Evolutionary conservation across 2,888 invertebrate species (phyloP).

Genomic region (Himalopsyche kuldschensis): DNA sequence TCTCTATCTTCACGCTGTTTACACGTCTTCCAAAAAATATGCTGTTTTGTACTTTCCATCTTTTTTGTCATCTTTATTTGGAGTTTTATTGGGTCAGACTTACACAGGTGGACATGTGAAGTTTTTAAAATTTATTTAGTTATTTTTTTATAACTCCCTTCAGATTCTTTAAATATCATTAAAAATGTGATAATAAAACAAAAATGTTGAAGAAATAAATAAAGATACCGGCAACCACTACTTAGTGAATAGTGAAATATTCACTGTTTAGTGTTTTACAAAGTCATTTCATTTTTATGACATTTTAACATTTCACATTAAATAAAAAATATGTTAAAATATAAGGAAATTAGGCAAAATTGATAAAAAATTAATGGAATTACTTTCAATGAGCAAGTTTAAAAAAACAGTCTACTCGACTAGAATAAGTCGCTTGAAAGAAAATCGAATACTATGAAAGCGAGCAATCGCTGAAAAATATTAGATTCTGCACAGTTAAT

Average conservation of each 20-base stretch:
- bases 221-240: not conserved
- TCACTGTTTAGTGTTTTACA: not conserved
- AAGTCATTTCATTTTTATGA: not conserved
- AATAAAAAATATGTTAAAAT: not conserved
- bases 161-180: not conserved
- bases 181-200: not conserved
- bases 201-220: not conserved
- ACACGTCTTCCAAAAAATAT: too few relatives aligned
- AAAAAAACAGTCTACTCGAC: too few relatives aligned
- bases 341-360: not conserved
- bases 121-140: too few relatives aligned
- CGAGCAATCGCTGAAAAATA: too few relatives aligned
- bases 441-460: too few relatives aligned
- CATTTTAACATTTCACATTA: not conserved
- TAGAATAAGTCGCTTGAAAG: too few relatives aligned
- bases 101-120: too few relatives aligned
- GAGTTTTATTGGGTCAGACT: too few relatives aligned
- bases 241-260: not conserved
- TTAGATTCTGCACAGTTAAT: too few relatives aligned
- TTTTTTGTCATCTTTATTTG: too few relatives aligned
- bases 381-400: not conserved
- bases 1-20: too few relatives aligned
- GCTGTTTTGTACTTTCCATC: too few relatives aligned
- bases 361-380: not conserved
- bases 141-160: not conserved